A percentile compares a stretch with the other conserved stretches of the same genome.
Evolutionary conservation across 2,888 invertebrate genomes (phyloP).

Genomic region (Zygogramma bicolorata): DNA sequence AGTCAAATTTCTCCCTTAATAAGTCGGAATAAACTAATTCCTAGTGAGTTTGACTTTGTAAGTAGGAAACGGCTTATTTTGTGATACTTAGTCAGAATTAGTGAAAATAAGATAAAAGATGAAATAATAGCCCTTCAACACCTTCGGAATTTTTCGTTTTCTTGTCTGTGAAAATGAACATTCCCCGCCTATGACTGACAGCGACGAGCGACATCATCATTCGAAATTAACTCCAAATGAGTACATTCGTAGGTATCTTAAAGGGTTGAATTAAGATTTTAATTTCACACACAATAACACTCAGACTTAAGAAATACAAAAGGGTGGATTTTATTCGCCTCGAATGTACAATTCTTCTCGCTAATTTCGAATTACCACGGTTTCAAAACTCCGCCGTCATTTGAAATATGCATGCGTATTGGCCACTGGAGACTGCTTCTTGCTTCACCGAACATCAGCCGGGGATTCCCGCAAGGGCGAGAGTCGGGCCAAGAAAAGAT

Average conservation of each 20-base stretch:
- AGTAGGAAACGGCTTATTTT: too few relatives aligned
- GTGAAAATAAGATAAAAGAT: too few relatives aligned
- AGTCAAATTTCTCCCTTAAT: too few relatives aligned
- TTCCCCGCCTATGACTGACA: conserved; percentile 11
- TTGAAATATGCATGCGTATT: conserved; percentile 65
- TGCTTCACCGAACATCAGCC: conserved; percentile 46
- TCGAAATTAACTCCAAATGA: conserved; percentile 59
- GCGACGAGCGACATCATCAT: conserved; percentile 47
- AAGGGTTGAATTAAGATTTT: conserved; percentile 65
- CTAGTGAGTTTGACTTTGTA: too few relatives aligned
- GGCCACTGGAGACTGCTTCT: conserved; percentile 59
- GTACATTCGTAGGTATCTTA: conserved; percentile 59
- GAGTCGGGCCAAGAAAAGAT: conserved; percentile 40
- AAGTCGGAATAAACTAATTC: too few relatives aligned
- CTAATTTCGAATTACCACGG: conserved; percentile 63
- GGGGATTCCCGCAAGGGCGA: conserved; percentile 33
- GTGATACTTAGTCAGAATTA: too few relatives aligned
- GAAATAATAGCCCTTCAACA: too few relatives aligned
- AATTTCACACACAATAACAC: conserved; percentile 69
- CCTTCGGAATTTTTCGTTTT: too few relatives aligned
- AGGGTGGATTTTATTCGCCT: conserved; percentile 65
- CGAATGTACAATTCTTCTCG: conserved; percentile 63
- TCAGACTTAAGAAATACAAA: conserved; percentile 59
- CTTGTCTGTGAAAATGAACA: too few relatives aligned
- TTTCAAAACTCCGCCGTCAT: conserved; percentile 53